Evolutionary conservation across 2,888 invertebrate species (phyloP).

Genomic region (Chaitophorus viminalis): DNA sequence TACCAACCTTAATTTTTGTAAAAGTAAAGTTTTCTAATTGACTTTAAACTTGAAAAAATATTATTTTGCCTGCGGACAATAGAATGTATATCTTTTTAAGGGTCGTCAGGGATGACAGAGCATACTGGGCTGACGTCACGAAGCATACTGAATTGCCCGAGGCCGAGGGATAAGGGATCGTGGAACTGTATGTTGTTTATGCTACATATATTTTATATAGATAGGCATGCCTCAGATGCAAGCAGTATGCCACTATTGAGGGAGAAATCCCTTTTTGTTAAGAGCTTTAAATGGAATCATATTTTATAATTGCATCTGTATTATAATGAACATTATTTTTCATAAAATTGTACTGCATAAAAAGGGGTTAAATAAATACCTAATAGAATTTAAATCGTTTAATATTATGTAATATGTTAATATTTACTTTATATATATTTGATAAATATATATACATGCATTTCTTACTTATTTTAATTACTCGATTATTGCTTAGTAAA

Average conservation of each 20-base stretch:
- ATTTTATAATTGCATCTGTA: not conserved
- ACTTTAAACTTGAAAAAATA: constrained; percentile 13
- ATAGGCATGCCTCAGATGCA: not conserved
- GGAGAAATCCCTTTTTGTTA: constrained; percentile 58
- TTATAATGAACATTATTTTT: not conserved
- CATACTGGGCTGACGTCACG: constrained; percentile 8
- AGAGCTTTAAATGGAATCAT: not conserved
- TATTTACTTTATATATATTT: not conserved
- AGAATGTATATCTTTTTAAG: not conserved
- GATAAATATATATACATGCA: too few relatives aligned
- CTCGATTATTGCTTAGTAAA: too few relatives aligned
- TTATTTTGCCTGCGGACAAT: constrained; percentile 1
- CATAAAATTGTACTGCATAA: not conserved
- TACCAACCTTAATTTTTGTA: constrained; percentile 2
- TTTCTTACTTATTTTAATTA: too few relatives aligned
- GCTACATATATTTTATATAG: constrained; percentile 18
- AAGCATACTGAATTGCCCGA: constrained; percentile 34
- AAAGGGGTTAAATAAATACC: not conserved
- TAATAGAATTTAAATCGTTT: not conserved
- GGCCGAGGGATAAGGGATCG: constrained; percentile 48
- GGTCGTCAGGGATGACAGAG: constrained; percentile 3
- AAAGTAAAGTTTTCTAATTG: not conserved
- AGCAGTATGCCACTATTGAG: constrained; percentile 47
- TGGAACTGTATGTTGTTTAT: constrained; percentile 48
- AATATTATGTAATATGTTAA: not conserved